Percentiles rank a stretch among this genome's conserved stretches.
These are phyloP conservation scores for Strigamia maritima DNA, from an alignment of 2,888 invertebrate genomes.

Conservation along the genomic window DNA sequence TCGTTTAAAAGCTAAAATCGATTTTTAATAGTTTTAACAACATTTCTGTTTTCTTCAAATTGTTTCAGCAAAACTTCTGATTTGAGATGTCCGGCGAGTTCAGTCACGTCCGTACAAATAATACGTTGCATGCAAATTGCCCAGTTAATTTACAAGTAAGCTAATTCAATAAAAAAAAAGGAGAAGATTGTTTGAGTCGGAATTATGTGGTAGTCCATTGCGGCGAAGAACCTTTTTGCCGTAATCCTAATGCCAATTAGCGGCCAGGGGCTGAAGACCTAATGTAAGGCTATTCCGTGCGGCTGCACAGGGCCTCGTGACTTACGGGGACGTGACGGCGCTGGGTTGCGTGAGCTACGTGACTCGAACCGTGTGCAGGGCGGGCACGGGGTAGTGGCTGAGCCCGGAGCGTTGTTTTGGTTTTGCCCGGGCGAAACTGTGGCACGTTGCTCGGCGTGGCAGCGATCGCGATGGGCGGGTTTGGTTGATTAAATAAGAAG, in stretches of 20 bases:
- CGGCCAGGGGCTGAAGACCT: background rate
- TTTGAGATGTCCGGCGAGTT: too few relatives aligned
- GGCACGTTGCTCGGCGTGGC: conserved; percentile 4
- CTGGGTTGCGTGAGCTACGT: background rate
- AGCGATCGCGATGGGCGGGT: background rate
- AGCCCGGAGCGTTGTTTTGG: background rate
- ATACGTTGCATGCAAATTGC: too few relatives aligned
- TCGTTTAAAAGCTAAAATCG: background rate
- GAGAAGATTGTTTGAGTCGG: background rate
- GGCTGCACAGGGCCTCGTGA: background rate
- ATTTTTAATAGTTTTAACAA: background rate
- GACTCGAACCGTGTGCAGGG: background rate
- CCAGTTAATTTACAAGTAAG: too few relatives aligned
- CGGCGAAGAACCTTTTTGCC: conserved; percentile 4
- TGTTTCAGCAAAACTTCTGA: too few relatives aligned
- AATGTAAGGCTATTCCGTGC: background rate
- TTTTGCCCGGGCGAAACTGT: background rate
- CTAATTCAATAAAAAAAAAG: too few relatives aligned
- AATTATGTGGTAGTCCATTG: background rate
- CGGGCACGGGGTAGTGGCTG: background rate
- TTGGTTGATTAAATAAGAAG: conserved; percentile 4
- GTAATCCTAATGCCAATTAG: background rate
- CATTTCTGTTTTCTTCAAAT: too few relatives aligned
- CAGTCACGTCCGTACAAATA: too few relatives aligned
- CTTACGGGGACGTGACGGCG: background rate